phyloP scores from a whole-genome alignment of 2,797 vertebrate genomes.

The Lepilemur septentrionalis region DNA sequence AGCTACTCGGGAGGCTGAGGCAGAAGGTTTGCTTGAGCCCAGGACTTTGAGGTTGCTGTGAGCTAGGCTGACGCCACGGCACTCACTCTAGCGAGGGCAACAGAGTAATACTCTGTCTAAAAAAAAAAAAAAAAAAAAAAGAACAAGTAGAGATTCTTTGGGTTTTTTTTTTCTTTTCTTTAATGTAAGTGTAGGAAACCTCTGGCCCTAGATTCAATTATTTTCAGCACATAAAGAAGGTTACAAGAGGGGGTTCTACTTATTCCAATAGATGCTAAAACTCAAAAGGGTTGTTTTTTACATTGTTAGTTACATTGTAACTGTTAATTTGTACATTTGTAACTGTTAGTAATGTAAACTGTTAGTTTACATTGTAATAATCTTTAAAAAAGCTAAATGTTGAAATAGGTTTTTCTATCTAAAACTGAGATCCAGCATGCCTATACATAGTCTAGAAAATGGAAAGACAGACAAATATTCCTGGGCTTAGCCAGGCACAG shows the following conservation, averaged over 20 bases:
- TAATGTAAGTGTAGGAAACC: not conserved
- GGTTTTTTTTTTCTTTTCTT: not conserved
- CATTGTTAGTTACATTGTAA: not conserved
- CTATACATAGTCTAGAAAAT: not conserved
- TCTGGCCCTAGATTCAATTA: not conserved
- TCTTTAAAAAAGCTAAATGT: not conserved
- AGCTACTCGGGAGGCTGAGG: too few relatives aligned
- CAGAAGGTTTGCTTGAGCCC: too few relatives aligned
- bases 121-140: too few relatives aligned
- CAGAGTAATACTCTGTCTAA: too few relatives aligned
- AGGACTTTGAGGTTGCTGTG: too few relatives aligned
- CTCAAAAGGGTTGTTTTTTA: not conserved
- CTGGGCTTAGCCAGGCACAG: not conserved
- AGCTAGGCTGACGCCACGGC: too few relatives aligned
- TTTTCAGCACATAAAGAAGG: not conserved
- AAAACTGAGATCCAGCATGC: not conserved
- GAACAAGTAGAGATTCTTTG: not conserved
- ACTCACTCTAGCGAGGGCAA: too few relatives aligned
- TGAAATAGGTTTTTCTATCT: not conserved
- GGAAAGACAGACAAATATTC: too few relatives aligned
- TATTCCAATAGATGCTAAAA: not conserved
- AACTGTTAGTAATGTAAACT: too few relatives aligned
- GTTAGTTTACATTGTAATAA: not conserved
- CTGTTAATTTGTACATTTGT: too few relatives aligned
- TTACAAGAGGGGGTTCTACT: not conserved